Conservation (phyloP, 2,113 vertebrate species). For the Tetrax tetrax region DNA sequence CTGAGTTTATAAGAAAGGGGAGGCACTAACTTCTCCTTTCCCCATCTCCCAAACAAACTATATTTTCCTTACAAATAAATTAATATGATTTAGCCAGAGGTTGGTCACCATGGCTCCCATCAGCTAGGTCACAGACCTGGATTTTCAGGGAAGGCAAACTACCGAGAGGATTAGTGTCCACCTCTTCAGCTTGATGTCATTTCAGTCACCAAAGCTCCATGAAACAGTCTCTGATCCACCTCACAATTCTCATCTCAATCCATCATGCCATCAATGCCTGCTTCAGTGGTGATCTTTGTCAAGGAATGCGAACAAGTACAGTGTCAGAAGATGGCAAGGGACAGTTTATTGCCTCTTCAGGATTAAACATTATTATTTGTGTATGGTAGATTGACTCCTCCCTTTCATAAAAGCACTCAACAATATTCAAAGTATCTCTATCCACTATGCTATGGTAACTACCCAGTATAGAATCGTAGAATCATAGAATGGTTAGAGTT, state of each 20-base stretch:
- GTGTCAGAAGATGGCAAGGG: not conserved
- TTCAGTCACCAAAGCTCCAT: not conserved
- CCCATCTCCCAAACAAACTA: not conserved
- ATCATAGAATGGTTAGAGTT: too few relatives aligned
- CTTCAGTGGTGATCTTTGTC: not conserved
- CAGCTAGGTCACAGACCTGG: not conserved
- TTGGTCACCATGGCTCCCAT: accelerated
- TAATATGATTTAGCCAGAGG: not conserved
- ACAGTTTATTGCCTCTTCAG: not conserved
- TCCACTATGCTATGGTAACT: not conserved
- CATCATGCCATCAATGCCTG: not conserved
- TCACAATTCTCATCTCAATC: not conserved
- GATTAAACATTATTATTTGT: not conserved
- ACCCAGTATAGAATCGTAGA: too few relatives aligned
- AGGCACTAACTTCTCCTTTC: not conserved
- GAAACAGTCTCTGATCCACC: not conserved
- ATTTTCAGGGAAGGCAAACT: not conserved
- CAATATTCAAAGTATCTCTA: not conserved
- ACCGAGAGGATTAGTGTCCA: not conserved
- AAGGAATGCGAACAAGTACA: not conserved
- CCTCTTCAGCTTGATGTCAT: not conserved
- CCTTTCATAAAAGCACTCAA: not conserved
- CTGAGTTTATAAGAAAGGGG: not conserved
- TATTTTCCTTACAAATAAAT: not conserved
- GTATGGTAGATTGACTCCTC: not conserved